phyloP scores from a whole-genome alignment of 2,888 invertebrate genomes.

The Anorthoa munda region DNA sequence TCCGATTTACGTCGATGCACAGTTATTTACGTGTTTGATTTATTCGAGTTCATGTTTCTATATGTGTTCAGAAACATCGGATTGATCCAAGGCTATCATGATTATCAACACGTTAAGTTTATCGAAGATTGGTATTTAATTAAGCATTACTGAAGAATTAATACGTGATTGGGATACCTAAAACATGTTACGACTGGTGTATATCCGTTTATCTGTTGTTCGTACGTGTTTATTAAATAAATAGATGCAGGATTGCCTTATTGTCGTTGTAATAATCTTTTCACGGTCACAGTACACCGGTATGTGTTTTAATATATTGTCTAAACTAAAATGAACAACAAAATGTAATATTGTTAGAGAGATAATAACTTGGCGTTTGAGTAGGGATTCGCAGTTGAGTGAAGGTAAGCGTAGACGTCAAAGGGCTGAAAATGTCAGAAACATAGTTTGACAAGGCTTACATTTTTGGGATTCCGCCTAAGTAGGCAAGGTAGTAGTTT shows the following conservation, averaged over 20 bases:
- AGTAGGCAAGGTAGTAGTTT: not conserved
- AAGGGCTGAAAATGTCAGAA: constrained; percentile 8
- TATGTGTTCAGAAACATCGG: constrained; percentile 63
- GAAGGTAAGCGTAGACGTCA: constrained; percentile 13
- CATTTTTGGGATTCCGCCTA: constrained; percentile 3
- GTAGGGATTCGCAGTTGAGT: constrained; percentile 14
- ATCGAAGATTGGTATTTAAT: constrained; percentile 39
- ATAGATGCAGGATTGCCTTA: constrained; percentile 30
- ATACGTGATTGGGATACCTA: constrained; percentile 43
- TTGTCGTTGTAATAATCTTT: constrained; percentile 6
- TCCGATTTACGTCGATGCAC: constrained; percentile 67
- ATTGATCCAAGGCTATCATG: constrained; percentile 65
- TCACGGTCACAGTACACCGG: constrained; percentile 5
- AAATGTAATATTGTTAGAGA: not conserved
- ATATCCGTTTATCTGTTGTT: constrained; percentile 32
- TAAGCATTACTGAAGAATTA: constrained; percentile 23
- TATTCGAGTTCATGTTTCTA: constrained; percentile 68
- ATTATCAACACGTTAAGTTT: constrained; percentile 59
- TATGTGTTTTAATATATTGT: constrained; percentile 17
- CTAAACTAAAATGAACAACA: constrained; percentile 11
- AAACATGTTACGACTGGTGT: constrained; percentile 23
- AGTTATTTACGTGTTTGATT: constrained; percentile 72
- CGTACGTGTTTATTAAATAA: constrained; percentile 45
- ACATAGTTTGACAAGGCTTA: constrained; percentile 16
- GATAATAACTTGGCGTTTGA: constrained; percentile 18